Percentiles rank a stretch among this genome's conserved stretches.
phyloP scores from a whole-genome alignment of 1,140 invertebrate genomes.

The Ephestia elutella region DNA sequence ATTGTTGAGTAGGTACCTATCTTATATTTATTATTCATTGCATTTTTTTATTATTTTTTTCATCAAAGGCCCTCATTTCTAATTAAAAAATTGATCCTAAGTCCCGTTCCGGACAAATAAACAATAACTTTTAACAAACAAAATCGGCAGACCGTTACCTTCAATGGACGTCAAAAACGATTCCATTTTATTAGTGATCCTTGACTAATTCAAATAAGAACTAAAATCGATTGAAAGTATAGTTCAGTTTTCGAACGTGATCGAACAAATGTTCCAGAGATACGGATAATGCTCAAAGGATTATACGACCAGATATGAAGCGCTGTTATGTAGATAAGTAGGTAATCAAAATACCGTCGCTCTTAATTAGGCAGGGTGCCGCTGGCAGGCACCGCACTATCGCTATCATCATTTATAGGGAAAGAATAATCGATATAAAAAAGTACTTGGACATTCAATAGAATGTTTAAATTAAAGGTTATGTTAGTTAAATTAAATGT shows the following conservation, averaged over 20 bases:
- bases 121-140: background rate
- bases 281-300: slow-evolving; percentile 23
- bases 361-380: slow-evolving; percentile 51
- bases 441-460: slow-evolving; percentile 4
- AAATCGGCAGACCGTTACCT: slow-evolving; percentile 21
- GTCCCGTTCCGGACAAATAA: too few relatives aligned
- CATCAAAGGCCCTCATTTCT: too few relatives aligned
- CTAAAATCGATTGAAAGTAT: background rate
- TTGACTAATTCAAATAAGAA: background rate
- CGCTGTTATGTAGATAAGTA: slow-evolving; percentile 51
- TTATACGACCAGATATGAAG: slow-evolving; percentile 39
- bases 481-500: too few relatives aligned
- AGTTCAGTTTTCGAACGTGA: background rate
- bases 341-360: slow-evolving; percentile 64
- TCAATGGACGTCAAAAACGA: background rate
- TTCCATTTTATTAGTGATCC: background rate
- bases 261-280: background rate
- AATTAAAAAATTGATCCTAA: too few relatives aligned
- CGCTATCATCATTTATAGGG: background rate
- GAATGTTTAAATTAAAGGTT: background rate
- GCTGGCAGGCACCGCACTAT: slow-evolving; percentile 13
- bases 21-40: too few relatives aligned
- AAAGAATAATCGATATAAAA: background rate
- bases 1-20: too few relatives aligned
- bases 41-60: too few relatives aligned